Evolutionary conservation across 2,888 invertebrate species (phyloP).

Genomic region (Diarsia mendica): DNA sequence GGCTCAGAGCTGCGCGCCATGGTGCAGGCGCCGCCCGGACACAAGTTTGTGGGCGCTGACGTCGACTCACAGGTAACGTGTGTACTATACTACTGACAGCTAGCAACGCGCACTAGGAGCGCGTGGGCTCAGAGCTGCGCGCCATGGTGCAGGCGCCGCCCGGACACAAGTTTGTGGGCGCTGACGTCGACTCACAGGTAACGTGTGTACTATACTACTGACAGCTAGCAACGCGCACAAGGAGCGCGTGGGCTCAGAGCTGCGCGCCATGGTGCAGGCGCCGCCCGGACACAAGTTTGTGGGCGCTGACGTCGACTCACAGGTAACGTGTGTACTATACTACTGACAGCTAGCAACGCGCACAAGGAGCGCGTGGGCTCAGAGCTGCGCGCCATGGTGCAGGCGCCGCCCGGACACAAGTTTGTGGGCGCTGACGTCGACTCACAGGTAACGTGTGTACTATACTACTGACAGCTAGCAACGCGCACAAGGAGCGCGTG

Average conservation of each 20-base stretch:
- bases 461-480: slow-evolving; percentile 99
- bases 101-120: slow-evolving; percentile 96
- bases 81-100: slow-evolving; percentile 97
- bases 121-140: slow-evolving; percentile 98
- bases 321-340: slow-evolving; percentile 74
- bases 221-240: slow-evolving; percentile 98
- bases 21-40: slow-evolving; percentile 97
- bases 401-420: slow-evolving; percentile 96
- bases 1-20: slow-evolving; percentile 98
- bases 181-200: slow-evolving; percentile 98
- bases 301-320: slow-evolving; percentile 99
- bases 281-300: slow-evolving; percentile 97
- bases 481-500: slow-evolving; percentile 95
- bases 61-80: slow-evolving; percentile 95
- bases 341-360: slow-evolving; percentile 99
- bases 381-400: slow-evolving; percentile 98
- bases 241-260: slow-evolving; percentile 98
- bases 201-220: slow-evolving; percentile 88
- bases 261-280: slow-evolving; percentile 98
- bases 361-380: slow-evolving; percentile 97
- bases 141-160: slow-evolving; percentile 98
- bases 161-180: slow-evolving; percentile 97
- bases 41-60: slow-evolving; percentile 98
- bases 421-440: slow-evolving; percentile 99
- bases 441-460: slow-evolving; percentile 90